phyloP scores from a whole-genome alignment of 2,113 vertebrate species.

The Cathartes aura region DNA sequence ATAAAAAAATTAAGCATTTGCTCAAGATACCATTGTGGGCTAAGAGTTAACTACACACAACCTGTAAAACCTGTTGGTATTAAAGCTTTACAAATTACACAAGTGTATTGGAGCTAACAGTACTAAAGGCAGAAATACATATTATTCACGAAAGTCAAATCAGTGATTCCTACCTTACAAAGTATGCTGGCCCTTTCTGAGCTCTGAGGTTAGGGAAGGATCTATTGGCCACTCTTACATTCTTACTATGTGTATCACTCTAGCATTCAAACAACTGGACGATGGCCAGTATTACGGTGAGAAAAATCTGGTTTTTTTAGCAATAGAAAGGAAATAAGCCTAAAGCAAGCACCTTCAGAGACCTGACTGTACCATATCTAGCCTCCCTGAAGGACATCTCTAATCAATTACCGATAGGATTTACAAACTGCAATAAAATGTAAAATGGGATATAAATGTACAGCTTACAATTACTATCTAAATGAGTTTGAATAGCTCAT shows the following conservation, averaged over 20 bases:
- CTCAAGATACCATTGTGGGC: not conserved
- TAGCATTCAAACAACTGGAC: not conserved
- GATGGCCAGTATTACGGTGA: not conserved
- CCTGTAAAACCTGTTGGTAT: not conserved
- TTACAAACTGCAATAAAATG: not conserved
- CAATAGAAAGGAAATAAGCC: not conserved
- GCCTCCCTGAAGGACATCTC: not conserved
- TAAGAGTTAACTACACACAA: not conserved
- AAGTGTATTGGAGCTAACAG: not conserved
- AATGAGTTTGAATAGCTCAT: not conserved
- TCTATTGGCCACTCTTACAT: not conserved
- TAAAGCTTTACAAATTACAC: not conserved
- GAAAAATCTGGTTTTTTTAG: not conserved
- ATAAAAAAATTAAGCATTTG: not conserved
- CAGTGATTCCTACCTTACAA: not conserved
- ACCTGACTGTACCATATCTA: not conserved
- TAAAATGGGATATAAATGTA: not conserved
- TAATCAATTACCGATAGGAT: not conserved
- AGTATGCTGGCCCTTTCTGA: not conserved
- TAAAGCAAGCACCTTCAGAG: not conserved
- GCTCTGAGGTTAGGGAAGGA: not conserved
- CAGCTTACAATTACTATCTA: not conserved
- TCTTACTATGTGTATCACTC: rapidly evolving
- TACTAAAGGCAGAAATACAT: not conserved
- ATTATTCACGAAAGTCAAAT: not conserved